Evolutionary conservation across 2,113 vertebrate species (phyloP).

Genomic region (Polypterus bichir): DNA sequence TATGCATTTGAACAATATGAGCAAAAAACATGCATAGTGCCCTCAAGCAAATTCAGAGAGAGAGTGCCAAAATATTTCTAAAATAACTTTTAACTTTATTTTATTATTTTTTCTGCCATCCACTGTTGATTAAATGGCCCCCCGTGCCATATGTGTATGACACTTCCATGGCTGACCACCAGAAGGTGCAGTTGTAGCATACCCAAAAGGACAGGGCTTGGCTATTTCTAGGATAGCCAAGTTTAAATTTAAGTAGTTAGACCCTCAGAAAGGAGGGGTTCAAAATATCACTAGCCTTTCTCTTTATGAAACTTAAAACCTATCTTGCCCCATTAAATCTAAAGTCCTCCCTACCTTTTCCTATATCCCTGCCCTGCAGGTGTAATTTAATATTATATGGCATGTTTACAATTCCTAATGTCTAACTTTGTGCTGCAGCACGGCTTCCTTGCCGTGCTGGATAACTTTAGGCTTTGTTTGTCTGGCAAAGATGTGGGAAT

Average conservation of each 20-base stretch:
- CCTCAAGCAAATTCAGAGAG: too few relatives aligned
- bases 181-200: conserved; percentile 36
- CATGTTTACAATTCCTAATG: conserved; percentile 49
- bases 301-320: conserved; percentile 23
- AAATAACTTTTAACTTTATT: too few relatives aligned
- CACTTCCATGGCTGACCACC: conserved; percentile 27
- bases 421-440: conserved; percentile 33
- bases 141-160: background rate
- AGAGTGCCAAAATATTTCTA: too few relatives aligned
- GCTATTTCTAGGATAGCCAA: conserved; percentile 15
- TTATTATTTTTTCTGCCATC: too few relatives aligned
- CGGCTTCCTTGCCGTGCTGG: conserved; percentile 27
- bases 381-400: conserved; percentile 31
- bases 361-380: conserved; percentile 25
- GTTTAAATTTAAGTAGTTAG: conserved; percentile 11
- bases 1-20: too few relatives aligned
- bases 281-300: conserved; percentile 10
- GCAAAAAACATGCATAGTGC: too few relatives aligned
- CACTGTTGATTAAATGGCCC: too few relatives aligned
- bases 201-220: conserved; percentile 19
- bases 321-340: conserved; percentile 10
- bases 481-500: conserved; percentile 60
- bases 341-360: conserved; percentile 17
- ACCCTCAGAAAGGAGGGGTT: conserved; percentile 21
- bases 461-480: conserved; percentile 28